Base-by-base conservation (phyloP, 2,888 invertebrate species). In the Synergus itoensis region DNA sequence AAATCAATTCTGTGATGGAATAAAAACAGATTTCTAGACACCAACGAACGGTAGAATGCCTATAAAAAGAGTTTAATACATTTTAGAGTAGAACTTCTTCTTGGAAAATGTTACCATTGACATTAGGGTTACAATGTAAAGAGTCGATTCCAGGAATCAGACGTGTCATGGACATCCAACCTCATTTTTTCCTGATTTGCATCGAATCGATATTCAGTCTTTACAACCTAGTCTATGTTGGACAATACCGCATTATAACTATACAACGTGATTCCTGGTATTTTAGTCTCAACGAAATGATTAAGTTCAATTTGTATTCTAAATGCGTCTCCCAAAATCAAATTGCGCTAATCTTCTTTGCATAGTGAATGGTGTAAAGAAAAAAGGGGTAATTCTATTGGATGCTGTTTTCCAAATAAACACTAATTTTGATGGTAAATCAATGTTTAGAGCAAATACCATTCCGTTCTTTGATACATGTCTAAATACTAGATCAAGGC, bases 121-220 rank as follows among this genome's bases (percentile, higher is more conserved):
- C 73, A 73, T 73, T 53, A 40, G 40, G 28, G 36, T 48, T 53
- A 53, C n/a, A 53, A 53, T 73, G 40, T 18, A 36, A 28, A 16
- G 40, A 73, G n/a, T 53, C n/a, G 40, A 73, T 73, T 73, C 73
- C n/a, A 4, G 14, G 73, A 73, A 73, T 48, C 11, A 4, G 53
- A 73, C 53, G 12, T 73, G 53, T 57, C 73, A 73, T 21, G 40
- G 40, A 40, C 36, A 36, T 53, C 36, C 53, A 73, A 73, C 53
- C 53, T 73, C 53, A 73, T 73, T 73, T 40, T 73, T 73, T 36
- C n/a, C 45, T 73, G 48, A 57, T 73, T 73, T 73, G 40, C 73
- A 73, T 73, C 36, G 36, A 73, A 57, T 73, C 73, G 73, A 73
- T 57, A 73, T 73, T 73, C 73, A 12, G 73, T 57, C 73, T 73